phyloP scores from a whole-genome alignment of 37 sponge, comb jelly and placozoan species.

The Lycopodina hypogea region DNA sequence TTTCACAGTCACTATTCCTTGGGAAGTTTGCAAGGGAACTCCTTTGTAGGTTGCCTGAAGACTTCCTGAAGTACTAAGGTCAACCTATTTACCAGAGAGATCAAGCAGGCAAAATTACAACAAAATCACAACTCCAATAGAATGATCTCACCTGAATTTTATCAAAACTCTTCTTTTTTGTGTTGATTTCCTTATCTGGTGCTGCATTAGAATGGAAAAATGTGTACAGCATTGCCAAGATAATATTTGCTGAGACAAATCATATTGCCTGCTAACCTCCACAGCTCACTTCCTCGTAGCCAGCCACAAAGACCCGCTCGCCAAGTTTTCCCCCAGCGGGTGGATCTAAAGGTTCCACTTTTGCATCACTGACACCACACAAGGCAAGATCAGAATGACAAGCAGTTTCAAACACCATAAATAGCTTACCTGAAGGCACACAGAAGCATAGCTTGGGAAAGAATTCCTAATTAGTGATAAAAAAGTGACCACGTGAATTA shows the following conservation, averaged over 20 bases:
- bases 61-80: conserved; percentile 25
- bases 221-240: not conserved
- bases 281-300: conserved; percentile 43
- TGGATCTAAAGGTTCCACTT: conserved; percentile 73
- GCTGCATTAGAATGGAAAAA: conserved; percentile 50
- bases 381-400: not conserved
- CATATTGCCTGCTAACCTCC: conserved; percentile 29
- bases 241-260: not conserved
- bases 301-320: conserved; percentile 72
- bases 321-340: conserved; percentile 74
- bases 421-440: conserved; percentile 65
- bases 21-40: conserved; percentile 31
- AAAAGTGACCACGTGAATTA: not conserved
- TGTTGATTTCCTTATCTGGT: conserved; percentile 84
- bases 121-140: not conserved
- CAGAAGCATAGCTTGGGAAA: conserved; percentile 82
- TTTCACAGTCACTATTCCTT: conserved; percentile 35
- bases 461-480: conserved; percentile 41
- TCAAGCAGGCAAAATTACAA: not conserved
- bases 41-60: conserved; percentile 56
- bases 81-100: conserved; percentile 33
- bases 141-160: conserved; percentile 65
- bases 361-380: conserved; percentile 51
- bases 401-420: not conserved
- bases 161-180: conserved; percentile 95